These are phyloP conservation scores for Hyphantria cunea DNA, from an alignment of 1,140 invertebrate species.

Conservation along the genomic window DNA sequence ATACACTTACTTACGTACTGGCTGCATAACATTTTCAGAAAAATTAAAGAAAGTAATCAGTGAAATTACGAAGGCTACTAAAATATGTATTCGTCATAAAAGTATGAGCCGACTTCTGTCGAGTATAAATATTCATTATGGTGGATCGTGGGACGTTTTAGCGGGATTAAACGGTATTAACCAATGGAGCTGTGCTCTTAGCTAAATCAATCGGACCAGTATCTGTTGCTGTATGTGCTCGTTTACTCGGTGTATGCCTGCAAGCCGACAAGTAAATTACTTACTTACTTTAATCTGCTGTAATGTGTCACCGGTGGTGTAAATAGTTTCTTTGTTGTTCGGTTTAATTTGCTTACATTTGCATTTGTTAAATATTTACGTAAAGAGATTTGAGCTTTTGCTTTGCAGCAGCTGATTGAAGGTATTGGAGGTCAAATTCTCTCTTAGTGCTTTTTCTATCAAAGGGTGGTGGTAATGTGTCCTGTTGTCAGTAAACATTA, in stretches of 20 bases:
- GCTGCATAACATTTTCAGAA: conserved; percentile 66
- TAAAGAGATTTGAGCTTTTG: no score
- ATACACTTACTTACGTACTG: conserved; percentile 68
- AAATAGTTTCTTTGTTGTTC: no score
- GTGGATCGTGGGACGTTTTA: conserved; percentile 77
- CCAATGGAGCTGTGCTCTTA: conserved; percentile 60
- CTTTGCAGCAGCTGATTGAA: no score
- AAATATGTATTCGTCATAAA: conserved; percentile 81
- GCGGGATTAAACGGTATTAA: conserved; percentile 79
- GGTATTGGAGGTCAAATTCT: no score
- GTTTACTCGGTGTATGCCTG: conserved; percentile 9
- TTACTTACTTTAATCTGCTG: conserved; percentile 4
- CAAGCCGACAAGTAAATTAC: conserved; percentile 12
- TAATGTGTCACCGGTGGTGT: no score
- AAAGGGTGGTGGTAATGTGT: no score
- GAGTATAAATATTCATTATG: conserved; percentile 81
- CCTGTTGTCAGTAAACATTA: no score
- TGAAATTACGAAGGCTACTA: conserved; percentile 76
- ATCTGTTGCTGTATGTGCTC: conserved; percentile 11
- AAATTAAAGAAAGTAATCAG: conserved; percentile 80
- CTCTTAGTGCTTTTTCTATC: no score
- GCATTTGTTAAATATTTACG: no score
- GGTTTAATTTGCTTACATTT: no score
- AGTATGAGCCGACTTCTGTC: conserved; percentile 73
- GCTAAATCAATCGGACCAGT: conserved; percentile 63